phyloP scores from a whole-genome alignment of 2,113 vertebrate species.

The Balaenoptera acutorostrata region DNA sequence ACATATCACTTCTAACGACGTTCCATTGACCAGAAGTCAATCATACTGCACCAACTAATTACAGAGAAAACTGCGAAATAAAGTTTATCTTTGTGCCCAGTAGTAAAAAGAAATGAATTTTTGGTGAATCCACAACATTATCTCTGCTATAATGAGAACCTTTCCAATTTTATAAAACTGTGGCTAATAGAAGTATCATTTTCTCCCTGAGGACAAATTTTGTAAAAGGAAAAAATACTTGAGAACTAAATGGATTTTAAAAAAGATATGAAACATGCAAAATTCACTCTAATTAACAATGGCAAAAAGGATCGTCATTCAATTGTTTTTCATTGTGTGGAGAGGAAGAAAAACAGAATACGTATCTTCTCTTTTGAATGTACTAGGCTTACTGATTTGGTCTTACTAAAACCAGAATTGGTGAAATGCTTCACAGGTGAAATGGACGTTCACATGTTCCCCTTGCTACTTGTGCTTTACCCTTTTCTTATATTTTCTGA shows the following conservation, averaged over 20 bases:
- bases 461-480: neutral
- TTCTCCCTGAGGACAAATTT: neutral
- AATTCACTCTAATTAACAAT: neutral
- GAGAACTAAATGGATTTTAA: neutral
- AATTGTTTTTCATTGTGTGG: neutral
- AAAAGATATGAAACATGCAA: neutral
- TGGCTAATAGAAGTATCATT: neutral
- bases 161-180: constrained; percentile 7
- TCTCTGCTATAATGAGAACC: neutral
- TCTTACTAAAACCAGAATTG: neutral
- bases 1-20: neutral
- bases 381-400: neutral
- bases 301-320: neutral
- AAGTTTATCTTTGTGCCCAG: neutral
- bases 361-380: neutral
- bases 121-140: neutral
- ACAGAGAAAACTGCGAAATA: neutral
- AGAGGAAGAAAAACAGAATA: neutral
- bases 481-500: neutral
- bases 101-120: neutral
- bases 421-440: neutral
- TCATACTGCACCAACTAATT: neutral
- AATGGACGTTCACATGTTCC: neutral
- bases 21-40: neutral
- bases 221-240: constrained; percentile 3